Evolutionary conservation across 2,888 invertebrate genomes (phyloP), one percentile per base, ranked within the genome.

Genomic region (Stenodema calcarata): DNA sequence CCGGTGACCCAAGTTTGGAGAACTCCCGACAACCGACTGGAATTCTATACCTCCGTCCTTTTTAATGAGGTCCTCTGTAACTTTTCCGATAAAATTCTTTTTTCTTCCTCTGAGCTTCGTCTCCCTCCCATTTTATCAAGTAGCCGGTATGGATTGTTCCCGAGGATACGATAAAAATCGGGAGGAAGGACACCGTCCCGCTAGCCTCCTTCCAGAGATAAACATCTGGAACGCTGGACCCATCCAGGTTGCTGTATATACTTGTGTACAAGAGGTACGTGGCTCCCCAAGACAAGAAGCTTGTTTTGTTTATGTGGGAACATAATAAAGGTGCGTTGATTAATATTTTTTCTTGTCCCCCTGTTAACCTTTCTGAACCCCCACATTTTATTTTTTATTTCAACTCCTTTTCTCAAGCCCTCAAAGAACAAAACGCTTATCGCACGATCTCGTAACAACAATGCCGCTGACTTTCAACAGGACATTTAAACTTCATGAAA

Each of bases 261-360:
- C 18, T 23, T 62, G 23, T 47, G 14, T 62, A 23, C 62, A 73
- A 73, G 16, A 41, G 73, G 7, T 73, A 73, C 73, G 73, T 73
- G 73, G 73, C 9, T 73, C 44, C 44, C 44, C 47, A 78, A 78
- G 78, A 78, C 78, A 44, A 78, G 78, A 23, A 78, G 78, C 78
- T 44, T 42, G 44, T 47, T 47, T 78, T 78, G 78, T 78, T 78
- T 78, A 78, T 78, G 47, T 78, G 78, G 47, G 78, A 78, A 78
- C 78, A 78, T 44, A 78, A 47, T 47, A 47, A 41, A 78, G 44
- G 78, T 78, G 47, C 44, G 78, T 41, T 78, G 78, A 78, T 78
- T 78, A 78, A 78, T 78, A 44, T 44, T 44, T 78, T 78, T 78
- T 47, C 23, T 18, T 14, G 44, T 18, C 44, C 27, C 27, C 47